Percentiles rank a stretch among this genome's conserved stretches.
Conservation (phyloP, 1,140 invertebrate genomes). For the Leguminivora glycinivorella region DNA sequence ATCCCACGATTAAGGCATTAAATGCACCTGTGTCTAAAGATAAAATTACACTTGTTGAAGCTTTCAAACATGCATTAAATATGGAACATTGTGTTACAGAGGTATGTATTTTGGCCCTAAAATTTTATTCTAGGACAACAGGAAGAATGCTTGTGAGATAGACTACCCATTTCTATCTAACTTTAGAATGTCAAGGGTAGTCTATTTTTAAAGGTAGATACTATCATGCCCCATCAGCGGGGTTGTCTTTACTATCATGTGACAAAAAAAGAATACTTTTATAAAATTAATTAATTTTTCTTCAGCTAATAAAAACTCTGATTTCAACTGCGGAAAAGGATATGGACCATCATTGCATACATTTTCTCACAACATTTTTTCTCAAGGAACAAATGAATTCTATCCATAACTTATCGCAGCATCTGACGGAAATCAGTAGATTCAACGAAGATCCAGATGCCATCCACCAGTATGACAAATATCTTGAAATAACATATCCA, state of each 20-base stretch:
- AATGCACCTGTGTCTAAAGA: constrained; percentile 30
- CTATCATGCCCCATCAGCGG: too few species aligned
- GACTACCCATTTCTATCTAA: too few species aligned
- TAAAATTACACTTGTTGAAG: constrained; percentile 38
- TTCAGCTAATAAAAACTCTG: constrained; percentile 41
- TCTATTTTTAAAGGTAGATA: too few species aligned
- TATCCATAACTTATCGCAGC: constrained; percentile 40
- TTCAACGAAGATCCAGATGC: constrained; percentile 37
- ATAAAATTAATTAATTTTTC: background rate
- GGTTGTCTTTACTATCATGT: too few species aligned
- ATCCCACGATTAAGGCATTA: constrained; percentile 33
- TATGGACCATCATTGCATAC: constrained; percentile 45
- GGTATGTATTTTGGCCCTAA: constrained; percentile 30
- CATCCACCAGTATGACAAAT: constrained; percentile 41
- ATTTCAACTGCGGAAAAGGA: constrained; percentile 38
- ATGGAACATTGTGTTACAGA: constrained; percentile 44
- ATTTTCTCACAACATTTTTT: constrained; percentile 46
- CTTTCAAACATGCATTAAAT: constrained; percentile 41
- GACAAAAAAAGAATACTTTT: background rate
- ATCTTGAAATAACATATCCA: constrained; percentile 37
- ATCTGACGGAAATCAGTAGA: constrained; percentile 35
- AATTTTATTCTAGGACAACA: too few species aligned
- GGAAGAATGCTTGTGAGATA: too few species aligned
- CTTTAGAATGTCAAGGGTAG: too few species aligned
- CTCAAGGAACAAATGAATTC: constrained; percentile 44